A percentile compares a stretch with the other conserved stretches of the same genome.
These are phyloP conservation scores for Acanthacorydalis orientalis DNA, from an alignment of 2,888 invertebrate genomes.

Conservation along the genomic window DNA sequence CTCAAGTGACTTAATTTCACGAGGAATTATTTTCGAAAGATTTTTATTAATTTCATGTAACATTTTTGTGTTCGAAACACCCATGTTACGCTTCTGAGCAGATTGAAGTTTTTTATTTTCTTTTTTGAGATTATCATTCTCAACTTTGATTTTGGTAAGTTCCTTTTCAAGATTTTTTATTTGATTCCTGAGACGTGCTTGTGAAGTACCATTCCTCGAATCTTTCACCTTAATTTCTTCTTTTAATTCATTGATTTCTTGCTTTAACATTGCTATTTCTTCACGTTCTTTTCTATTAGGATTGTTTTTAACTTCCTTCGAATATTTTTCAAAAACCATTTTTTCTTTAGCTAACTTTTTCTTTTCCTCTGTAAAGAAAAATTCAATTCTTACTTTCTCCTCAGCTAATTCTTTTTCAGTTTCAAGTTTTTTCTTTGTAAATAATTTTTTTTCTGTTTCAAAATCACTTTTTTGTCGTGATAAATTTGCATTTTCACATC, in stretches of 20 bases:
- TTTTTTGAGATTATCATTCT: conserved; percentile 48
- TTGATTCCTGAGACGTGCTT: conserved; percentile 57
- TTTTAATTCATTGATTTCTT: conserved; percentile 45
- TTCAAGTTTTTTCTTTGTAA: conserved; percentile 31
- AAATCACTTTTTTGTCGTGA: conserved; percentile 23
- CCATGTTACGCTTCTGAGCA: conserved; percentile 35
- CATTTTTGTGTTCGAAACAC: conserved; percentile 52
- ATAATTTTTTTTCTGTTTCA: conserved; percentile 32
- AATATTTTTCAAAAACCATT: conserved; percentile 30
- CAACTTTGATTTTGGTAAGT: conserved; percentile 41
- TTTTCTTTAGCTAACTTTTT: conserved; percentile 45
- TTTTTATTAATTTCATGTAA: conserved; percentile 59
- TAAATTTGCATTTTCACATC: conserved; percentile 32
- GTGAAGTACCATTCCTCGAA: conserved; percentile 49
- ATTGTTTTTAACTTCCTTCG: conserved; percentile 49
- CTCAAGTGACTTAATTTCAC: neutral
- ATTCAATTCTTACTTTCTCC: conserved; percentile 43
- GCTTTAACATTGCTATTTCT: conserved; percentile 45
- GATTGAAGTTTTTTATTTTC: conserved; percentile 45
- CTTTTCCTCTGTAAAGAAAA: conserved; percentile 41
- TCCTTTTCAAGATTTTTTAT: conserved; percentile 56
- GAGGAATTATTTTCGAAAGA: conserved; percentile 26
- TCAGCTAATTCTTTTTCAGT: conserved; percentile 40
- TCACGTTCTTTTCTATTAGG: conserved; percentile 50
- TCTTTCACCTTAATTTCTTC: conserved; percentile 57